Base-by-base conservation (phyloP, 2,888 invertebrate genomes). In the Criorhina ranunculi region DNA sequence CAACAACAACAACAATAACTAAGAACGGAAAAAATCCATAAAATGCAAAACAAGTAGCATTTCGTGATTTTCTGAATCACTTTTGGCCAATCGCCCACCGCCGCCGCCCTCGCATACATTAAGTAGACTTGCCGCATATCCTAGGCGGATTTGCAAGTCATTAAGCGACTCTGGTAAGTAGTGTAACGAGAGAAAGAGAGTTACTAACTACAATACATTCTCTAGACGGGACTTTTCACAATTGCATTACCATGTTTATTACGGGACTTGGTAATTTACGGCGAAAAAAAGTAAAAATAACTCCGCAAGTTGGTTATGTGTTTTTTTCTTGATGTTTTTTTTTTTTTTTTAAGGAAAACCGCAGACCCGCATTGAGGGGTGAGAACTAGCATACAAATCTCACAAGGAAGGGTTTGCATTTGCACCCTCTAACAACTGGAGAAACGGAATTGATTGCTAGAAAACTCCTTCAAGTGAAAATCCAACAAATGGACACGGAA, bases 201-300 rank as follows among this genome's bases (percentile, higher is more conserved):
- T 15, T 49, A 49, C 9, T 9, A 15, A 11, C 46, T 53, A 15
- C 24, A 62, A n/a, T n/a, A n/a, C n/a, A n/a, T 19, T 29, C 40
- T 40, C 53, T 12, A 40, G 31, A 35, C 55, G 31, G 17, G 44
- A 31, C 11, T 19, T 62, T 42, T 29, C 33, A 60, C 59, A 77
- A 83, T 67, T 83, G 78, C 78, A 78, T 67, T 67, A 55, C 67
- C 78, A 78, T 73, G 82, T 83, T 83, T 83, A 78, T 83, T 83
- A 73, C 78, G 82, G 78, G 37, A 73, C 67, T 62, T 12, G 67
- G 67, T 83, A 73, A 78, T 83, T 83, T 83, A 83, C 78, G 67
- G 35, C 72, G 59, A 53, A 77, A 33, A 70, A 72, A 60, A 15
- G 24, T 19, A 19, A 66, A 69, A 66, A 12, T 35, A 78, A 73